Base-by-base conservation (phyloP, 2,888 invertebrate species). In the Lordiphosa fenestrarum region DNA sequence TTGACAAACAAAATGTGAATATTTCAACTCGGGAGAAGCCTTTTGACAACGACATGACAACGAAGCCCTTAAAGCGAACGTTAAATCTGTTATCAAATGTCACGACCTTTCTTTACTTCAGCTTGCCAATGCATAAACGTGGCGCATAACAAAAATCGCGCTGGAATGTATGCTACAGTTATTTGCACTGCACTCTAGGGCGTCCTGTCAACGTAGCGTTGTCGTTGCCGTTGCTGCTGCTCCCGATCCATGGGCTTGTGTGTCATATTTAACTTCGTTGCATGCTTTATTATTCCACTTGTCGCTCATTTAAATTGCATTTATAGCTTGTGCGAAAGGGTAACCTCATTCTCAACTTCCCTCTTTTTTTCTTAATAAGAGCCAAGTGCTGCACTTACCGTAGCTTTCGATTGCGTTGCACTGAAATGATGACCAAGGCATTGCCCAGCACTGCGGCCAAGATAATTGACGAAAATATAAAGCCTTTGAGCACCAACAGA, bases 401-500 rank as follows among this genome's bases (percentile, higher is more conserved):
- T 73, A 90, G 83, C 80, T 90, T 90, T 47, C 90, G 87, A 85
- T 90, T 90, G 60, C 90, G 88, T 61, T 89, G 89, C 60, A 90
- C 90, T 33, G 90, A 90, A 64, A 90, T 90, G 67, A 90, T 90
- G 81, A 98, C 98, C 71, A 98, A 91, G 2, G 96, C 94, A 91
- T 98, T 98, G 52, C 98, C 98, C 55, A 97, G 92, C 13, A 97
- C 93, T 30, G 98, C 98, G 71, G 96, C 94, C 55, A 96, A 91
- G 86, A 98, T 98, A 88, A 98, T 96, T 73, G 93, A 93, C 58
- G 94, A 92, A 92, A 97, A 97, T 75, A 95, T 91, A 85, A 95
- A 92, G 58, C 93, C 94, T 89, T 95, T 95, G 76, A 94, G 90
- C 66, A 94, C 91, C 76, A 94, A 90, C 37, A 93, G 85, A 61